Percentiles rank a stretch among this genome's conserved stretches.
phyloP scores from a whole-genome alignment of 1,140 invertebrate genomes.

The Drosophila asahinai region DNA sequence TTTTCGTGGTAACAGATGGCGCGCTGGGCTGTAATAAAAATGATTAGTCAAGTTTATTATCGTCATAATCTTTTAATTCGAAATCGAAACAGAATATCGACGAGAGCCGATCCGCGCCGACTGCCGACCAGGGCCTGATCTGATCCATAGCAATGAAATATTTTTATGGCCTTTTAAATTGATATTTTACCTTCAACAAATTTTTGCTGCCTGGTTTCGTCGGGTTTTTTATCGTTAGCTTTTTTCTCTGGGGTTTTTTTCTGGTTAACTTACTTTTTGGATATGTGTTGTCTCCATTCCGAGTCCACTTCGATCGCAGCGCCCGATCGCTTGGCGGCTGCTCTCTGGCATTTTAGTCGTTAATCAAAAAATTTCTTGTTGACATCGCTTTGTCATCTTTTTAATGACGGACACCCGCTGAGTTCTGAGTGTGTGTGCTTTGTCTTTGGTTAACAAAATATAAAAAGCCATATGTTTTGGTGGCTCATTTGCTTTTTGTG shows the following conservation, averaged over 20 bases:
- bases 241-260: conserved; percentile 30
- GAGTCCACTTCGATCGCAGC: conserved; percentile 26
- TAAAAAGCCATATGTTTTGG: conserved; percentile 17
- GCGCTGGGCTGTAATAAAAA: conserved; percentile 72
- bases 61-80: conserved; percentile 82
- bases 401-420: conserved; percentile 74
- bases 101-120: conserved; percentile 15
- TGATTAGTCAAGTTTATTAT: conserved; percentile 84
- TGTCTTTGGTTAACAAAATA: conserved; percentile 1
- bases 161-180: conserved; percentile 80
- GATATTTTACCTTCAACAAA: conserved; percentile 76
- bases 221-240: conserved; percentile 36
- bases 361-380: conserved; percentile 81
- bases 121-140: conserved; percentile 23
- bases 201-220: conserved; percentile 63
- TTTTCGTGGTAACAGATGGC: conserved; percentile 65
- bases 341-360: conserved; percentile 64
- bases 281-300: conserved; percentile 27
- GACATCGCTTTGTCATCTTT: conserved; percentile 80
- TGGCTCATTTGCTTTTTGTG: conserved; percentile 32
- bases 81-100: conserved; percentile 80
- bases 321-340: conserved; percentile 38
- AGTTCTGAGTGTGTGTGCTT: conserved; percentile 39
- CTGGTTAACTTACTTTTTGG: conserved; percentile 45
- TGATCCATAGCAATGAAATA: conserved; percentile 64